Evolutionary conservation across 1,140 invertebrate genomes (phyloP).

Genomic region (Hestina assimilis): DNA sequence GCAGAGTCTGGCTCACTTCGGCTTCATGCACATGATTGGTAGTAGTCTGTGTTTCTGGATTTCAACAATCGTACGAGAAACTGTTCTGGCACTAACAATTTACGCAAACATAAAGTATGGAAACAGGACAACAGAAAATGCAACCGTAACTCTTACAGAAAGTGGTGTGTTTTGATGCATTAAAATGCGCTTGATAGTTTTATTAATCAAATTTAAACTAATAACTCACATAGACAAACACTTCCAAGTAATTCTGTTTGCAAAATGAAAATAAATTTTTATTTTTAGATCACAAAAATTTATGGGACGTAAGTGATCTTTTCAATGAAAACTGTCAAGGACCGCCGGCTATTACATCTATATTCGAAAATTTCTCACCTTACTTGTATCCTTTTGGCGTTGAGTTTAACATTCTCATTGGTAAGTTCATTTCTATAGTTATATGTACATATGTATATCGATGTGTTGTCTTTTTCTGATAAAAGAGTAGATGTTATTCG

Average conservation of each 20-base stretch:
- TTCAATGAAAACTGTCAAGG: conserved; percentile 54
- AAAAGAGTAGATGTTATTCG: too few relatives aligned
- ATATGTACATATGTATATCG: background rate
- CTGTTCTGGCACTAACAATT: conserved; percentile 78
- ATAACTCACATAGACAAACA: too few relatives aligned
- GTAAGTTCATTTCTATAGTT: conserved; percentile 61
- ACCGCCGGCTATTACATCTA: conserved; percentile 60
- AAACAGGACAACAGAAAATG: conserved; percentile 26
- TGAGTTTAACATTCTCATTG: conserved; percentile 85
- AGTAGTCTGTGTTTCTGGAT: conserved; percentile 87
- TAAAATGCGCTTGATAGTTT: too few relatives aligned
- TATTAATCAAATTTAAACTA: too few relatives aligned
- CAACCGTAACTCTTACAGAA: background rate
- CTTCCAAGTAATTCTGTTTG: too few relatives aligned
- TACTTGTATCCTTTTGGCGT: conserved; percentile 87
- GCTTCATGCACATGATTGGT: conserved; percentile 86
- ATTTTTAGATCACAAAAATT: background rate
- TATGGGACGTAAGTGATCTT: conserved; percentile 29
- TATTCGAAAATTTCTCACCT: conserved; percentile 81
- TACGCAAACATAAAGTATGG: conserved; percentile 59
- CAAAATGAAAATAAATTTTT: background rate
- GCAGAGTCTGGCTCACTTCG: conserved; percentile 81
- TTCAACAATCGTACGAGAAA: conserved; percentile 85
- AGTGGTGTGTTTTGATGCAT: background rate
- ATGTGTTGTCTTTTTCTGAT: too few relatives aligned